These are phyloP conservation scores for Dione juno DNA, from an alignment of 2,888 invertebrate genomes.

Conservation along the genomic window DNA sequence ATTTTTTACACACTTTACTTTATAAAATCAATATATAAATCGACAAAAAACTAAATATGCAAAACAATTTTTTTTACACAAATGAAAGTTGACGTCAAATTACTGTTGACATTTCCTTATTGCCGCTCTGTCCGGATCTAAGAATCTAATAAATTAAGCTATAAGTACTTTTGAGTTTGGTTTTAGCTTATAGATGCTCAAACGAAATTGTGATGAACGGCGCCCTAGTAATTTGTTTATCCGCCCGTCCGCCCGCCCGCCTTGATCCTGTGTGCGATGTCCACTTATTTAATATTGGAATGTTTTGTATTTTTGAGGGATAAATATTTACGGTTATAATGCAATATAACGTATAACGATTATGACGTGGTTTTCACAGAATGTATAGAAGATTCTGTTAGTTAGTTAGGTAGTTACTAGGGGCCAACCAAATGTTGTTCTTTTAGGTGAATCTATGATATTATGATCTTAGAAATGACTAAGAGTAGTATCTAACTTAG, in stretches of 20 bases:
- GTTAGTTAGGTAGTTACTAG: no score
- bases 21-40: no score
- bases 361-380: no score
- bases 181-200: conserved; percentile 6
- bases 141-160: not conserved
- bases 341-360: no score
- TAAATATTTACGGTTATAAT: not conserved
- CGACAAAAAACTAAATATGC: no score
- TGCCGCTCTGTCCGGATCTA: not conserved
- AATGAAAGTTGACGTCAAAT: not conserved
- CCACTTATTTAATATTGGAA: not conserved
- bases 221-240: not conserved
- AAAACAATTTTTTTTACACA: not conserved
- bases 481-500: no score
- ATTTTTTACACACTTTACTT: no score
- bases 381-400: no score
- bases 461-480: no score
- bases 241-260: no score
- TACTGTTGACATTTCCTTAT: conserved; percentile 8
- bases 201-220: not conserved
- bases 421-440: no score
- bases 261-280: not conserved
- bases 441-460: no score
- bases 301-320: not conserved
- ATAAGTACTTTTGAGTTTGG: not conserved